Conservation (phyloP, 2,888 invertebrate genomes). For the Erannis defoliaria region DNA sequence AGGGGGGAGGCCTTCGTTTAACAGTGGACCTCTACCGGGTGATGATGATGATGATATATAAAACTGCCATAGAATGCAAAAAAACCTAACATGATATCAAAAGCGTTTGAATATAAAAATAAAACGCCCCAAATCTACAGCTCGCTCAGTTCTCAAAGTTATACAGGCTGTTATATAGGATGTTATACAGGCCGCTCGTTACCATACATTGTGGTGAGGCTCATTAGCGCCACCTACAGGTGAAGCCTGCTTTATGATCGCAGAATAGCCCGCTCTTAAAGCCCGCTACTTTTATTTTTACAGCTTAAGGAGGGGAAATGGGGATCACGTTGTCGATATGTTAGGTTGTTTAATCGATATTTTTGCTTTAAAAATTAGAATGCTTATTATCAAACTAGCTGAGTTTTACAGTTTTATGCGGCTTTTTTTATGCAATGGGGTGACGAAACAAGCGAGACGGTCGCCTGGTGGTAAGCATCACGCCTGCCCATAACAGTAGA, state of each 20-base stretch:
- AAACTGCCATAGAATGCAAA: background rate
- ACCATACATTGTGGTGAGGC: slow-evolving; percentile 61
- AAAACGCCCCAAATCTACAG: slow-evolving; percentile 16
- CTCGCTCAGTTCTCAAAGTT: slow-evolving; percentile 29
- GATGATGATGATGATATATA: background rate
- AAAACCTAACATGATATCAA: background rate
- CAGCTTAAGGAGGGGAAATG: slow-evolving; percentile 51
- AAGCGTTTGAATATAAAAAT: slow-evolving; percentile 8
- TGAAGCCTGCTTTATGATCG: slow-evolving; percentile 69
- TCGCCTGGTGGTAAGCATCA: too few species aligned
- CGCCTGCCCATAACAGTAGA: too few species aligned
- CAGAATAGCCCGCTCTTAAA: slow-evolving; percentile 71
- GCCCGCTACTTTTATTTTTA: slow-evolving; percentile 70
- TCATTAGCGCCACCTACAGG: slow-evolving; percentile 65
- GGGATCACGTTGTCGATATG: slow-evolving; percentile 34
- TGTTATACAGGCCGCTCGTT: slow-evolving; percentile 44
- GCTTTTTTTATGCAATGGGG: too few species aligned
- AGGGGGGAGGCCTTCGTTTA: too few species aligned
- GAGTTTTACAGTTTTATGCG: too few species aligned
- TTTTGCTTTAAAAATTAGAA: too few species aligned
- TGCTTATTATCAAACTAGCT: too few species aligned
- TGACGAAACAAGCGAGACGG: too few species aligned
- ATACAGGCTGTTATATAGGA: slow-evolving; percentile 19
- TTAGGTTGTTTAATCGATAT: background rate
- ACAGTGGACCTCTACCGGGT: too few species aligned